Evolutionary conservation across 1,140 invertebrate genomes (phyloP), one percentile per base, ranked within the genome.

Genomic region (Pogonomyrmex barbatus): DNA sequence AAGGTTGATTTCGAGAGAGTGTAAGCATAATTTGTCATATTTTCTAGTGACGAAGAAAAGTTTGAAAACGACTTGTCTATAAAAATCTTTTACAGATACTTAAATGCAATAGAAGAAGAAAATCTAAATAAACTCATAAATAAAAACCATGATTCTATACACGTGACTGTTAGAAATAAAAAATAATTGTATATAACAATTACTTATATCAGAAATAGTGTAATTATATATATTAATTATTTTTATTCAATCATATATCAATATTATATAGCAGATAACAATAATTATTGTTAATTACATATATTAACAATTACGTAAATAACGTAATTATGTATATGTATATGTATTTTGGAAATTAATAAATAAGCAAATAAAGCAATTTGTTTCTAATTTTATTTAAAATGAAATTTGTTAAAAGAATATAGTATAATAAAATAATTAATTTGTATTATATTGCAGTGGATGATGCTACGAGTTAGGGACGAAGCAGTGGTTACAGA

Each of bases 391-490:
- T 42, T 65, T 39, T 14, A 39, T 42, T 65, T 58, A 14, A 45
- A 9, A 39, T 1, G 39, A 52, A 12, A 10, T 4, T 24, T 24
- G n/a, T 78, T 0, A 30, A 78, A 39, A 1, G 2, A 3, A 6
- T 0, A 45, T 56, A 24, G 24, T 2, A 45, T 33, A 45, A 56
- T 70, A 58, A 62, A 71, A 58, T 45, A 42, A 45, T 45, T 70
- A 52, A 78, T 30, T 17, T 58, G 0, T 82, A 14, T 68, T 12
- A 24, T 67, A 54, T 87, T 89, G n/a, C 91, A 94, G 92, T 73
- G 70, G 58, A 91, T 79, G 45, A 94, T 94, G 92, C 17, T 94
- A 73, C 83, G 88, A 2, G 24, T 91, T n/a, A 91, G 50, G 5
- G 91, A 93, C 24, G 91, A 92, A 67, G 6, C 75, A 45, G 4